These are phyloP conservation scores for Psittacula cyanocephala DNA, from an alignment of 2,113 vertebrate genomes.

Conservation along the genomic window DNA sequence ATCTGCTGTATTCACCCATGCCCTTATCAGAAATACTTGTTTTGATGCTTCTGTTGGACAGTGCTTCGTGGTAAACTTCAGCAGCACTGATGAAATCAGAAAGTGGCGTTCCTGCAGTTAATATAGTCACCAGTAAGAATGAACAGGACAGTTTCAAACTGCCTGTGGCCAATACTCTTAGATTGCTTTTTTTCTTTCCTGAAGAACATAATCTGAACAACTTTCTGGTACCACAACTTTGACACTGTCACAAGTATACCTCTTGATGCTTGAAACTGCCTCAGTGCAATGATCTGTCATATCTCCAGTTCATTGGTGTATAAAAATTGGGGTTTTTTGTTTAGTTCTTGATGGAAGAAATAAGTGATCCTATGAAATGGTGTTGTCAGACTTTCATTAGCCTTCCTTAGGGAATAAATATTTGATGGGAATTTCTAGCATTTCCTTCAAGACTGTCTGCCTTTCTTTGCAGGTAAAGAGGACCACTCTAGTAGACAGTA, in stretches of 20 bases:
- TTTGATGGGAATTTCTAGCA: neutral
- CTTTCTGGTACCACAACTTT: neutral
- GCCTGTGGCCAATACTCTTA: neutral
- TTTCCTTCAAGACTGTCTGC: neutral
- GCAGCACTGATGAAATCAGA: neutral
- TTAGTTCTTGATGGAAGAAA: neutral
- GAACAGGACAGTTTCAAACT: neutral
- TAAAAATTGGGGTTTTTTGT: neutral
- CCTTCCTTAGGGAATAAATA: neutral
- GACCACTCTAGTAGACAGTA: slow-evolving; percentile 96
- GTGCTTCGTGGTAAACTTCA: neutral
- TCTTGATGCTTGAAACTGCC: neutral
- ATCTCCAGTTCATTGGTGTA: neutral
- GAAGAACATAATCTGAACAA: neutral
- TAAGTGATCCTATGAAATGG: neutral
- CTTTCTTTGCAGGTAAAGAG: slow-evolving; percentile 88
- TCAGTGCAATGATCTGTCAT: neutral
- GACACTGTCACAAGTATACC: neutral
- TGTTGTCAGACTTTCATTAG: neutral
- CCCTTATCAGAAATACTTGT: neutral
- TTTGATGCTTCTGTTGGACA: neutral
- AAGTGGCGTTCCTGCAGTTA: rapidly evolving
- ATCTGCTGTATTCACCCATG: neutral
- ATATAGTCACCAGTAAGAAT: neutral
- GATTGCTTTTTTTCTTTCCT: neutral